A percentile compares a stretch with the other conserved stretches of the same genome.
Evolutionary conservation across 2,888 invertebrate genomes (phyloP).

Genomic region (Phaedon cochleariae): DNA sequence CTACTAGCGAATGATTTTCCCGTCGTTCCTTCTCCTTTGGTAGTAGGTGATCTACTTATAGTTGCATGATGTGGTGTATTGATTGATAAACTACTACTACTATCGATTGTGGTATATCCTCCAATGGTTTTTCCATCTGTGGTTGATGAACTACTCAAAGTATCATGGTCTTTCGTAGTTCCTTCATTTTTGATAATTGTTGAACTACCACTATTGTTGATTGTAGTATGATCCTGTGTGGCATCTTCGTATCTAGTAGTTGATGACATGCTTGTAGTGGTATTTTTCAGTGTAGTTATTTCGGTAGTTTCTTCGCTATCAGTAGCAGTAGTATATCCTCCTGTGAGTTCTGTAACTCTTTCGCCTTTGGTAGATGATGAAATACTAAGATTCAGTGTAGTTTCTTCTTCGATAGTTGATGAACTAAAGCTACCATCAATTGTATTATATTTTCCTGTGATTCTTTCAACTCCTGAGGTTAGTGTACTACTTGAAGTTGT

Average conservation of each 20-base stretch:
- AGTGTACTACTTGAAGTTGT: too few species aligned
- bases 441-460: too few species aligned
- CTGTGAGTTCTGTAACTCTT: background rate
- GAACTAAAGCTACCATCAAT: too few species aligned
- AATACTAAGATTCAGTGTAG: background rate
- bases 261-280: background rate
- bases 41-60: too few species aligned
- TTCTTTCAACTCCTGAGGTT: too few species aligned
- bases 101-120: background rate
- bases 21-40: too few species aligned
- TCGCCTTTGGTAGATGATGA: too few species aligned
- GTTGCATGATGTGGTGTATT: too few species aligned
- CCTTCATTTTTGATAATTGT: background rate
- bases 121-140: background rate
- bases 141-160: background rate
- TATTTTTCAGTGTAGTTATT: too few species aligned
- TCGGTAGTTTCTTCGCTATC: background rate
- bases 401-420: background rate
- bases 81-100: too few species aligned
- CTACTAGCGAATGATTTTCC: too few species aligned
- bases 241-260: background rate
- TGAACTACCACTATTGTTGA: background rate
- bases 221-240: background rate
- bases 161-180: background rate
- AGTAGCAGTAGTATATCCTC: background rate